Evolutionary conservation across 2,113 vertebrate genomes (phyloP), one percentile per base, ranked within the genome.

Genomic region (Erythrocercus mccallii): DNA sequence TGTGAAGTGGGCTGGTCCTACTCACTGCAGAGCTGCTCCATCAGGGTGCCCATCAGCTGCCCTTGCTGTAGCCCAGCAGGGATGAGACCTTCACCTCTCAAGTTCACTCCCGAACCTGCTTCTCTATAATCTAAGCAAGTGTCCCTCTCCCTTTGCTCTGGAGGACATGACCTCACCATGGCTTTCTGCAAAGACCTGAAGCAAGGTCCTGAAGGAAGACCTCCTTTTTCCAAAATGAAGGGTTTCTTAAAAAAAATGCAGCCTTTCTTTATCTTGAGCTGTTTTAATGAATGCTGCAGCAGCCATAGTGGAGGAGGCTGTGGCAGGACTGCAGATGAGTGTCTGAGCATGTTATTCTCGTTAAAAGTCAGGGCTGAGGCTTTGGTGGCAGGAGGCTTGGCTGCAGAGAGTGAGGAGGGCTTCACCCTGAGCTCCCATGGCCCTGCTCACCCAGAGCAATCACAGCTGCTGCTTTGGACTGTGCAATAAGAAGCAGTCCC

Each of bases 391-490:
- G 72, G 77, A 86, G 71, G 56, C 31, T 64, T 28, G 60, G 79
- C 54, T 18, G 68, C 44, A 53, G 93, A 79, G 24, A 74, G 72
- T 0, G 0, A 53, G 68, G 48, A 83, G n/a, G 40, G 27, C 42
- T 95, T 95, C 47, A 58, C 68, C 57, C 48, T 15, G 22, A 22
- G 66, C 81, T 91, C 1, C 0, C 73, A 82, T 27, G 77, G 83
- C 56, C 57, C 81, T 73, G 81, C 76, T 94, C 58, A 25, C 84
- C 68, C 82, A 44, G 61, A 93, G 89, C 91, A 88, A 24, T 79
- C 69, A 13, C 82, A 86, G 81, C 92, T 96, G 94, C 65, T 94
- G 77, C 88, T 78, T 21, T 78, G 82, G 82, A 4, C 30, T 81
- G 72, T 31, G 72, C 68, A 71, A 5, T 76, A 78, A 92, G 90